A percentile compares a stretch with the other conserved stretches of the same genome.
phyloP scores from a whole-genome alignment of 2,797 vertebrate species.

The Crenuchus spilurus region DNA sequence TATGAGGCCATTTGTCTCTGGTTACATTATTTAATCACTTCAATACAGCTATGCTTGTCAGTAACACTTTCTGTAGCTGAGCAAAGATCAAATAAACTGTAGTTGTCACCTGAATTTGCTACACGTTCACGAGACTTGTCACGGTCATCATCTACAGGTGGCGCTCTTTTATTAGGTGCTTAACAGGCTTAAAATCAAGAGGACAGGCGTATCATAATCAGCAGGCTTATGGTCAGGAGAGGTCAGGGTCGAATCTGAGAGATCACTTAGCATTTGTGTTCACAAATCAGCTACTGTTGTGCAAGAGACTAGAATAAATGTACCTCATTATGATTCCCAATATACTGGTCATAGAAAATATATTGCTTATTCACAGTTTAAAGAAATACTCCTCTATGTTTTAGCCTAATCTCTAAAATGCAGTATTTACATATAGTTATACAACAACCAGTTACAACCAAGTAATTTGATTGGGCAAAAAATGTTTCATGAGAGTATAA shows the following conservation, averaged over 20 bases:
- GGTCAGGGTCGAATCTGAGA: not conserved
- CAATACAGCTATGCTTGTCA: slow-evolving; percentile 49
- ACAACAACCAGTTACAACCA: no score
- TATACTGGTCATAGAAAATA: no score
- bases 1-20: slow-evolving; percentile 50
- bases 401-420: no score
- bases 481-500: no score
- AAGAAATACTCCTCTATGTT: no score
- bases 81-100: slow-evolving; percentile 48
- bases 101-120: slow-evolving; percentile 52
- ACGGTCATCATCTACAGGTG: slow-evolving; percentile 9
- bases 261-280: not conserved
- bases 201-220: slow-evolving; percentile 27
- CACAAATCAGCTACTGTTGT: not conserved
- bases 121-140: slow-evolving; percentile 15
- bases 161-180: slow-evolving; percentile 10
- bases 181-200: slow-evolving; percentile 30
- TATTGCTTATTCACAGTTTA: no score
- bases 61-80: slow-evolving; percentile 19
- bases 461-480: no score
- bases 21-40: slow-evolving; percentile 38
- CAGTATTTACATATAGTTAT: no score
- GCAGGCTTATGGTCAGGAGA: not conserved
- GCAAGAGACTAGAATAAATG: not conserved
- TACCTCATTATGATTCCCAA: not conserved